Evolutionary conservation across 2,888 invertebrate genomes (phyloP).

Genomic region (Ganaspis brasiliensis): DNA sequence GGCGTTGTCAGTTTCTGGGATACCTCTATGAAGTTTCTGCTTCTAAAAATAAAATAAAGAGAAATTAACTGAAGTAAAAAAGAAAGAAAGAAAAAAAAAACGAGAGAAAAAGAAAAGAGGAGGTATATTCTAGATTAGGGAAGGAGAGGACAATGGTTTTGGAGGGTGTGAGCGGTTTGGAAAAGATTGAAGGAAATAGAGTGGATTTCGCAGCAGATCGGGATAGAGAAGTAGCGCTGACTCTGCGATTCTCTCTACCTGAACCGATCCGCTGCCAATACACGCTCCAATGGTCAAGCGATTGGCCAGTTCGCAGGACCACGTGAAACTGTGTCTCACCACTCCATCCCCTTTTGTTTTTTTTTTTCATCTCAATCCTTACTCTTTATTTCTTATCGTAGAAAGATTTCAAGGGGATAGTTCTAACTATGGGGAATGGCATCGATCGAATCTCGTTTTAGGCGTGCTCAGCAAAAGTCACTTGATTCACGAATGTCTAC

Average conservation of each 20-base stretch:
- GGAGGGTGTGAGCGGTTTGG: constrained; percentile 46
- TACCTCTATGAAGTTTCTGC: constrained; percentile 7
- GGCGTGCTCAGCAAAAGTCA: constrained; percentile 40
- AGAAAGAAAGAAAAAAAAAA: constrained; percentile 12
- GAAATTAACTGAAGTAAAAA: constrained; percentile 28
- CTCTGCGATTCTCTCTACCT: constrained; percentile 70
- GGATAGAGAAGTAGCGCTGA: constrained; percentile 69
- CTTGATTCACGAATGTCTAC: constrained; percentile 26
- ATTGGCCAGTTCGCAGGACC: constrained; percentile 78
- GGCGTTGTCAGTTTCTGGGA: neutral
- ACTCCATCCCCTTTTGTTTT: constrained; percentile 48
- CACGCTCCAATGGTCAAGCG: constrained; percentile 75
- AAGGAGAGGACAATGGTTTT: constrained; percentile 30
- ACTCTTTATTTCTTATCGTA: constrained; percentile 50
- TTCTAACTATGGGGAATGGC: constrained; percentile 38
- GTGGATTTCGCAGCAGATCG: constrained; percentile 70
- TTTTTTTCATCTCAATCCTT: constrained; percentile 55
- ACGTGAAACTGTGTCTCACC: constrained; percentile 69
- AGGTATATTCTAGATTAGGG: constrained; percentile 36
- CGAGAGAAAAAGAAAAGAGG: neutral
- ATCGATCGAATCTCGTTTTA: constrained; percentile 39
- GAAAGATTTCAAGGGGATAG: constrained; percentile 41
- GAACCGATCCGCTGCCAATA: constrained; percentile 71
- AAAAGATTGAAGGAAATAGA: constrained; percentile 60
- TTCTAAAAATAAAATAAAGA: constrained; percentile 22